These are phyloP conservation scores for Halyomorpha halys DNA, from an alignment of 1,140 invertebrate genomes.

Conservation along the genomic window DNA sequence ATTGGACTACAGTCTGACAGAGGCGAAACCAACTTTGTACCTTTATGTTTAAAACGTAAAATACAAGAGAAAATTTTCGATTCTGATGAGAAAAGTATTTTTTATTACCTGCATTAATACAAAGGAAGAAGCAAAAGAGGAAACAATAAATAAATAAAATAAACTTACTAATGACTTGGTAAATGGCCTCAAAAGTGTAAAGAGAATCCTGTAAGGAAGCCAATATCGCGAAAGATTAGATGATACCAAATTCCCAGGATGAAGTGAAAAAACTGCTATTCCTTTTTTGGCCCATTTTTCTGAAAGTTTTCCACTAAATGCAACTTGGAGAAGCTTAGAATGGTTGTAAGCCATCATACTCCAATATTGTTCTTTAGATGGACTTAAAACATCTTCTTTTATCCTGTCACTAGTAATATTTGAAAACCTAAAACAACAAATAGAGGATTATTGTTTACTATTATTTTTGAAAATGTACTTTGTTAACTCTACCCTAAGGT, in stretches of 20 bases:
- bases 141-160: background rate
- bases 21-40: too few species aligned
- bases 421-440: constrained; percentile 49
- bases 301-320: constrained; percentile 71
- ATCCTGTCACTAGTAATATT: constrained; percentile 47
- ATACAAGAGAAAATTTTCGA: too few species aligned
- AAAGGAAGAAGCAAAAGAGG: background rate
- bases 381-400: constrained; percentile 46
- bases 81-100: too few species aligned
- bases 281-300: constrained; percentile 52
- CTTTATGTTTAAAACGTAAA: too few species aligned
- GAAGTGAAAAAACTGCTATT: constrained; percentile 69
- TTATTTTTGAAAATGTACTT: too few species aligned
- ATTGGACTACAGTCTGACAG: too few species aligned
- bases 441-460: too few species aligned
- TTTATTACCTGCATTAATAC: too few species aligned
- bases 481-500: too few species aligned
- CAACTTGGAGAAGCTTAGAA: constrained; percentile 80
- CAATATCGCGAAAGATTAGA: constrained; percentile 65
- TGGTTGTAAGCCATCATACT: constrained; percentile 79
- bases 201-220: constrained; percentile 70
- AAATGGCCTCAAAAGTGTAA: constrained; percentile 74
- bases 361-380: constrained; percentile 46
- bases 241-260: constrained; percentile 86
- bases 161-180: constrained; percentile 81